Evolutionary conservation across 2,113 vertebrate genomes (phyloP), one percentile per base, ranked within the genome.

Genomic region (Callithrix jacchus): DNA sequence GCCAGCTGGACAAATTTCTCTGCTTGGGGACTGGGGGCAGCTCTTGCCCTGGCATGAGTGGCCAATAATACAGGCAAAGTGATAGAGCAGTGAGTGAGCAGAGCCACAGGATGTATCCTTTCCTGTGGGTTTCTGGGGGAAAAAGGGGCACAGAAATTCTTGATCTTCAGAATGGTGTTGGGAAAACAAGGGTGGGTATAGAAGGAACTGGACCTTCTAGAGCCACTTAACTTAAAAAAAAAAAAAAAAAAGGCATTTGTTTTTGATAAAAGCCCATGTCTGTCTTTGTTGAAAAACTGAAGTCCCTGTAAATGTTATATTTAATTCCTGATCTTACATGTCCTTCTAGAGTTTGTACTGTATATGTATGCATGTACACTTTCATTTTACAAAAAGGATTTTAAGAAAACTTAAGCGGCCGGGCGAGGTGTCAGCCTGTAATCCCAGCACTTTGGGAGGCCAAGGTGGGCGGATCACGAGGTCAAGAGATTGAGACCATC

Each of bases 221-320:
- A 70, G 49, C 71, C 10, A 86, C 42, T 85, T 81, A 17, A 17
- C 23, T 79, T 84, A 35, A 61, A 86, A 93, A 27, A 66, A 49
- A 35, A 54, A 54, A 56, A 58, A 23, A 23, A 23, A 21, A 14
- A 20, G 8, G 11, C 20, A 47, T 17, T 56, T 71, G 45, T 5
- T 32, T 68, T 54, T 6, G 88, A 66, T 68, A 58, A 91, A 93
- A 95, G 42, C 23, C 37, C 6, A 35, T 23, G 25, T 83, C 42
- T 82, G 2, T 76, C 35, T 70, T 66, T 86, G 30, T 93, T 45
- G 47, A 90, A 96, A 82, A 90, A 64, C 84, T 74, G 84, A 93
- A 68, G 77, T 88, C 27, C 49, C 52, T 89, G 5, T 93, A 76
- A 85, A 80, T 70, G 76, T 45, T 56, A 35, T 76, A 23, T 37